A percentile compares a stretch with the other conserved stretches of the same genome.
Conservation (phyloP, 2,888 invertebrate species). For the Odontomyia ornata region DNA sequence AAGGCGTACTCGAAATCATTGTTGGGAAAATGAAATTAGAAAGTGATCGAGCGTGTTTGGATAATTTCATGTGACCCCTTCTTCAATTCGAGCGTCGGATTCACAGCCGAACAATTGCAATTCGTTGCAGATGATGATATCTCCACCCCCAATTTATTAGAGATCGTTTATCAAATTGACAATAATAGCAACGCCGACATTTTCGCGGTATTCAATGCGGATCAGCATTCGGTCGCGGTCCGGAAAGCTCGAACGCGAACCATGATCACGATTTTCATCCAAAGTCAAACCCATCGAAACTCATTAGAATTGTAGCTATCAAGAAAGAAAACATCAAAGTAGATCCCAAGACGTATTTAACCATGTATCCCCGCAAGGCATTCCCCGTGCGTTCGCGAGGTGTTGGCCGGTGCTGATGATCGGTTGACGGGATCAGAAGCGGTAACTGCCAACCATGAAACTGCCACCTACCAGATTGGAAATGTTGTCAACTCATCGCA, state of each 20-base stretch:
- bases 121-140: conserved; percentile 40
- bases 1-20: conserved; percentile 42
- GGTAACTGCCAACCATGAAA: conserved; percentile 8
- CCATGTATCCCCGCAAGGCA: background rate
- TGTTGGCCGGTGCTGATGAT: background rate
- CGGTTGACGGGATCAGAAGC: conserved; percentile 22
- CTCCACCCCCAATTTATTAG: conserved; percentile 43
- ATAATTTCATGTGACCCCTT: conserved; percentile 36
- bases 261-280: conserved; percentile 23
- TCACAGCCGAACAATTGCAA: conserved; percentile 31
- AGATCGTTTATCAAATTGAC: conserved; percentile 42
- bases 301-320: conserved; percentile 24
- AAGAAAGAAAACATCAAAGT: background rate
- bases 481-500: conserved; percentile 45
- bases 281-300: conserved; percentile 4
- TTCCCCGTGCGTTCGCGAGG: background rate
- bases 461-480: conserved; percentile 16
- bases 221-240: background rate
- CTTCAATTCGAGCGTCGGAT: background rate
- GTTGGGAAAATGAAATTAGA: conserved; percentile 41
- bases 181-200: conserved; percentile 23
- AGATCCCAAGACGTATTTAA: conserved; percentile 6
- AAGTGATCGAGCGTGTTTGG: conserved; percentile 35
- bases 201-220: conserved; percentile 21
- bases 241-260: conserved; percentile 9